Conservation (phyloP, 2,888 invertebrate species). For the Julus scanicus region DNA sequence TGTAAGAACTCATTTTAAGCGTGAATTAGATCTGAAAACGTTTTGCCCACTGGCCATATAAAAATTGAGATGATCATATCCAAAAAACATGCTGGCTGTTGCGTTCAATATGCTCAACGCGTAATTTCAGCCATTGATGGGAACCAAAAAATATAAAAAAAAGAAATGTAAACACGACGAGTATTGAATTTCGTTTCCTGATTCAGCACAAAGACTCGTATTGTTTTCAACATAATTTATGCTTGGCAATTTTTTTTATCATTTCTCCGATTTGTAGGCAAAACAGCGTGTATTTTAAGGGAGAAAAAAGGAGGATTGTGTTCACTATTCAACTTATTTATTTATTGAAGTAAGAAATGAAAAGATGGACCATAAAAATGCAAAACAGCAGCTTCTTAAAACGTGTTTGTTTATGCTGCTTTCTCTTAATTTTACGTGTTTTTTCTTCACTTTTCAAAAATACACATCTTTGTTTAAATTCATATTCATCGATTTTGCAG, state of each 20-base stretch:
- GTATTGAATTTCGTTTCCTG: background rate
- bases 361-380: slow-evolving; percentile 1
- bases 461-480: no score
- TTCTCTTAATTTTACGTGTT: no score
- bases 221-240: background rate
- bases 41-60: slow-evolving; percentile 19
- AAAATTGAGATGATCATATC: background rate
- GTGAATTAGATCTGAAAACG: slow-evolving; percentile 36
- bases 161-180: background rate
- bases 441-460: no score
- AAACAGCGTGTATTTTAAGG: background rate
- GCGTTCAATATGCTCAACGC: background rate
- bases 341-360: slow-evolving; percentile 4
- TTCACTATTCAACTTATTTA: background rate
- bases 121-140: background rate
- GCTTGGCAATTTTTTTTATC: background rate
- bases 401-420: background rate
- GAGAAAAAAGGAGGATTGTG: background rate
- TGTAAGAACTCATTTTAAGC: slow-evolving; percentile 32
- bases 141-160: background rate
- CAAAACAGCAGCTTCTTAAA: background rate
- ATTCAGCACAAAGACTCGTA: background rate
- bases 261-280: background rate
- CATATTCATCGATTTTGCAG: no score
- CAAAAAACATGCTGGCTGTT: background rate